Percentiles rank a stretch among this genome's conserved stretches.
Evolutionary conservation across 2,797 vertebrate genomes (phyloP).

Genomic region (Gambusia yucatana): DNA sequence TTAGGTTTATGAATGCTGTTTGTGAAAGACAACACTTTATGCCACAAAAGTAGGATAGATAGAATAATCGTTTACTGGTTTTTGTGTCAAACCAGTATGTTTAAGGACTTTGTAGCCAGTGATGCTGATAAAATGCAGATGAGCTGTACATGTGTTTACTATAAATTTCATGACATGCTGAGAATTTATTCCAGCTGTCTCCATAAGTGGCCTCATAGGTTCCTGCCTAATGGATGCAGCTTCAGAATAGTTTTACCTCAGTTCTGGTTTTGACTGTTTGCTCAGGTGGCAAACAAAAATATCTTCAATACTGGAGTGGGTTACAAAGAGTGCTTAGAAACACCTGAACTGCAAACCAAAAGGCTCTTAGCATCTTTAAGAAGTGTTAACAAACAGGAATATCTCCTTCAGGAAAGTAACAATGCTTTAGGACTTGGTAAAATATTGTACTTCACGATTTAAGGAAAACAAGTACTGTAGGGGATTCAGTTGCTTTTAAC

Average conservation of each 20-base stretch:
- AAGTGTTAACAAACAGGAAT: not conserved
- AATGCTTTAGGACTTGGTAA: not conserved
- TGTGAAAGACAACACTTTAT: not conserved
- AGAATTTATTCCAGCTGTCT: not conserved
- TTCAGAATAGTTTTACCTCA: not conserved
- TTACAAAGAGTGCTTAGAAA: not conserved
- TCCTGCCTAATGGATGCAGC: not conserved
- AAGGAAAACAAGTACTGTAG: not conserved
- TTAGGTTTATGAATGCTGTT: not conserved
- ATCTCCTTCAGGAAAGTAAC: not conserved
- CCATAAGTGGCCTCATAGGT: not conserved
- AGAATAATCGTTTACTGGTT: not conserved
- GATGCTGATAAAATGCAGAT: not conserved
- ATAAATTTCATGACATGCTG: not conserved
- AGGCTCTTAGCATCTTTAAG: not conserved
- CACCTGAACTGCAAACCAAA: not conserved
- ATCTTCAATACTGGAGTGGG: not conserved
- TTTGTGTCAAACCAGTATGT: not conserved
- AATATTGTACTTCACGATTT: not conserved
- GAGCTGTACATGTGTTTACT: not conserved
- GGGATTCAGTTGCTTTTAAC: constrained; percentile 6
- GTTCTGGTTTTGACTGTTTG: not conserved
- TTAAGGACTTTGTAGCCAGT: not conserved
- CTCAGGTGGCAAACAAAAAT: not conserved
- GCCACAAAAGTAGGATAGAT: not conserved